Evolutionary conservation across 1,140 invertebrate genomes (phyloP), one percentile per base, ranked within the genome.

Genomic region (Trachymyrmex cornetzi): DNA sequence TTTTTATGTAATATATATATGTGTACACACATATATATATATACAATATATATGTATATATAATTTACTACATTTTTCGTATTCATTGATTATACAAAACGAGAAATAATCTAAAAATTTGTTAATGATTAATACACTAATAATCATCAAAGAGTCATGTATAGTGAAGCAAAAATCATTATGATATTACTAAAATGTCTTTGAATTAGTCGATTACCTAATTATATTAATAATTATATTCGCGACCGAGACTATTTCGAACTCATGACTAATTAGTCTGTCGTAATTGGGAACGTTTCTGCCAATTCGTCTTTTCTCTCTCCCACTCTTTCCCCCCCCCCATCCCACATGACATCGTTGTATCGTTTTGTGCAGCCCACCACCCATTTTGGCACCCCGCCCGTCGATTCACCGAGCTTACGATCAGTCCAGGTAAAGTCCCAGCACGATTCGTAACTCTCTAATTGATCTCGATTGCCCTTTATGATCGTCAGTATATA

Each of bases 351-450:
- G 94, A 94, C 85, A 89, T 93, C 89, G 92, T 93, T 94, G 91
- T 93, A 93, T 94, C 89, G 93, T 94, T 92, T 90, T 93, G 88
- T 94, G 85, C 94, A 95, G 94, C 91, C 93, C 89, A 93, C 92
- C 89, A 92, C 88, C 89, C 90, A 89, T 59, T 81, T 94, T 95
- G 95, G 95, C 95, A 93, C 85, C 82, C 90, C 93, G 93, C 93
- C 94, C 92, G 88, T 94, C 90, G 93, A 94, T 92, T 91, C 89
- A 94, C 92, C 93, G 90, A 94, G 89, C 93, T 93, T 93, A 89
- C 93, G 93, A 90, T 93, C 93, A 94, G 94, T 95, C 87, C 94
- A 95, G 94, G 94, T 95, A 95, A 95, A 93, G 90, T 93, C 91
- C 90, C 89, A 87, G 91, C 85, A 92, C 92, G 88, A 89, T 86